Evolutionary conservation across 2,797 vertebrate genomes (phyloP), one percentile per base, ranked within the genome.

Genomic region (Lacerta viridis): DNA sequence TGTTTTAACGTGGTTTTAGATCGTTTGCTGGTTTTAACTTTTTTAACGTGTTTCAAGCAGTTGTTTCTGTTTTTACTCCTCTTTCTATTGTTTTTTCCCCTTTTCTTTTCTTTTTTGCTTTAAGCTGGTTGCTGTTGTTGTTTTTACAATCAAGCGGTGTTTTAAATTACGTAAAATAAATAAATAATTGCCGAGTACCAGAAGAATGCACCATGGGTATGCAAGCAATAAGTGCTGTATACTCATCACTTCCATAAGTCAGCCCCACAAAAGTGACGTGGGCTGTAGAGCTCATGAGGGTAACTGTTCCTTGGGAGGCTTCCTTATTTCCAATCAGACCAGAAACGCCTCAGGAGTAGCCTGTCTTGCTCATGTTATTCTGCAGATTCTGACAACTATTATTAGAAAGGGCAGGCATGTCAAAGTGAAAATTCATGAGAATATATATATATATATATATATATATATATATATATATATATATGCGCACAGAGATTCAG

Each of bases 341-440:
- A 89, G 87, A 20, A 39, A 41, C 78, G 69, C 61, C 78, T 88
- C 88, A 20, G 69, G 71, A 68, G 71, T 77, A 85, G 78, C 71
- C 46, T 86, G 71, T 81, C 86, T 88, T 88, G 88, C 68, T 91
- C 68, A 74, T 25, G 82, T 84, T 92, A 80, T 90, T 88, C 88
- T 88, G 25, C 0, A 80, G 50, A 74, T 94, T 86, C 25, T 88
- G 77, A 91, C 80, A 93, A 88, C 39, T 79, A 25, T 23, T 88
- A 64, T 69, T 13, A 27, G 87, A 81, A 20, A 90, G 76, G 71
- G 71, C 83, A 88, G 79, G 29, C 78, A 82, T 0, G 72, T 41
- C 77, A 90, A 93, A 91, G 80, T 23, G 4, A 86, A 91, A 90
- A 87, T 39, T 10, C 74, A n/a, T 41, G n/a, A 90, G 68, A 83